These are phyloP conservation scores for Sinocyclocheilus maitianheensis DNA, from an alignment of 2,113 vertebrate genomes.

Conservation along the genomic window DNA sequence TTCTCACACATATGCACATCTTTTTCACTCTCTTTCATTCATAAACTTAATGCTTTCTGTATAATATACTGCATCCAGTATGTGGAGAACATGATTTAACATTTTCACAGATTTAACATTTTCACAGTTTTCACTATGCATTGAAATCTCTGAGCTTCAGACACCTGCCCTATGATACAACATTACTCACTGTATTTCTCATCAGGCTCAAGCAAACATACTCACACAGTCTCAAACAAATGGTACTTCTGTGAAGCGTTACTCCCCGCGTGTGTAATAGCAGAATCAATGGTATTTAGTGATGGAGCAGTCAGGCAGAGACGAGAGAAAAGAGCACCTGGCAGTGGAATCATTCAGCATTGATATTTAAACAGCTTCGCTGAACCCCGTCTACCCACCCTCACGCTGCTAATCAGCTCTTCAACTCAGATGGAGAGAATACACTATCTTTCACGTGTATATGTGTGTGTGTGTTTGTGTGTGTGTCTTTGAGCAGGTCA, in stretches of 20 bases:
- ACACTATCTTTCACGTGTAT: conserved; percentile 25
- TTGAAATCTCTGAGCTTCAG: not conserved
- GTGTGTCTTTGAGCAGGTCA: conserved; percentile 20
- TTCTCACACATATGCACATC: too few relatives aligned
- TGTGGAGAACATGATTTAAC: not conserved
- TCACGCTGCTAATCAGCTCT: conserved; percentile 37
- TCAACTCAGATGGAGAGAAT: not conserved
- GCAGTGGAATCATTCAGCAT: conserved; percentile 51
- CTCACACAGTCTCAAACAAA: conserved; percentile 16
- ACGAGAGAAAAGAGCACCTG: conserved; percentile 55
- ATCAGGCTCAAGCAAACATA: not conserved
- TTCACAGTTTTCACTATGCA: not conserved
- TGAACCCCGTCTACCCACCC: conserved; percentile 32
- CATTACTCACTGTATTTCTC: conserved; percentile 33
- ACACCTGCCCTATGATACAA: not conserved
- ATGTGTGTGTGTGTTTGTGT: not conserved
- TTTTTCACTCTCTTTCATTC: too few relatives aligned
- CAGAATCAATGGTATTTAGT: conserved; percentile 56
- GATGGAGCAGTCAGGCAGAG: conserved; percentile 42
- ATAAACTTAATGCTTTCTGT: not conserved
- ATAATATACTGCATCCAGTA: not conserved
- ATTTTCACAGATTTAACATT: not conserved
- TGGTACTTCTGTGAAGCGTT: not conserved
- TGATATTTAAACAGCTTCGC: conserved; percentile 41
- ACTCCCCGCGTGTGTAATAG: not conserved